Conservation (phyloP, 2,797 vertebrate species). For the Coregonus sp. region DNA sequence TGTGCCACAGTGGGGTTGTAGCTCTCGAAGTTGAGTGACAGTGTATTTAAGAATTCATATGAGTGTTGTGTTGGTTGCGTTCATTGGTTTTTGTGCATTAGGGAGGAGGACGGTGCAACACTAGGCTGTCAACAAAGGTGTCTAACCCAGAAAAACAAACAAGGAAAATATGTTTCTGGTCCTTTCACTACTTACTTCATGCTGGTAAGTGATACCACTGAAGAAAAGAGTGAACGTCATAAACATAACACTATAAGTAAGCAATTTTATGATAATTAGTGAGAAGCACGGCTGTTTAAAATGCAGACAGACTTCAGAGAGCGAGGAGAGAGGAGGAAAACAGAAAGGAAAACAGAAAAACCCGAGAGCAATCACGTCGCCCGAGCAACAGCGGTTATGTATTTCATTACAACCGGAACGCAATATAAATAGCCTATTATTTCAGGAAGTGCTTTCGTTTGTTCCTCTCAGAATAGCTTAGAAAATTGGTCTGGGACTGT, state of each 20-base stretch:
- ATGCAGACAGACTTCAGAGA: conserved; percentile 48
- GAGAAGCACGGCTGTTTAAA: conserved; percentile 44
- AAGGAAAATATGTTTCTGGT: conserved; percentile 24
- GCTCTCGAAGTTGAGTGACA: not conserved
- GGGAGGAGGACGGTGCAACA: conserved; percentile 7
- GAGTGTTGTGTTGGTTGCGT: conserved; percentile 15
- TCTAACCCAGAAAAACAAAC: conserved; percentile 8
- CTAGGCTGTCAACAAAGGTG: not conserved
- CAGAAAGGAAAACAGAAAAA: conserved; percentile 35
- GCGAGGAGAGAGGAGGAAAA: conserved; percentile 21
- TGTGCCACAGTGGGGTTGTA: not conserved
- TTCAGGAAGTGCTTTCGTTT: conserved; percentile 41
- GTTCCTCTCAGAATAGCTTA: conserved; percentile 41
- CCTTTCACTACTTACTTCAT: conserved; percentile 1
- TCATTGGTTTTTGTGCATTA: conserved; percentile 10
- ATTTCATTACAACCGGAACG: conserved; percentile 33
- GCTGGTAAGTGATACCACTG: conserved; percentile 17
- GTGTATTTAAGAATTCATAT: conserved; percentile 6
- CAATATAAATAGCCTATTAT: conserved; percentile 51
- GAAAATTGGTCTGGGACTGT: conserved; percentile 26
- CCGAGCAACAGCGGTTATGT: not conserved
- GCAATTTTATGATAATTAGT: conserved; percentile 62
- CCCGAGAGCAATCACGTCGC: conserved; percentile 35
- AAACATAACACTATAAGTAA: conserved; percentile 36
- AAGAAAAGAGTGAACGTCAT: not conserved